phyloP scores from a whole-genome alignment of 2,797 vertebrate species.

The Enteromius paludinosus region DNA sequence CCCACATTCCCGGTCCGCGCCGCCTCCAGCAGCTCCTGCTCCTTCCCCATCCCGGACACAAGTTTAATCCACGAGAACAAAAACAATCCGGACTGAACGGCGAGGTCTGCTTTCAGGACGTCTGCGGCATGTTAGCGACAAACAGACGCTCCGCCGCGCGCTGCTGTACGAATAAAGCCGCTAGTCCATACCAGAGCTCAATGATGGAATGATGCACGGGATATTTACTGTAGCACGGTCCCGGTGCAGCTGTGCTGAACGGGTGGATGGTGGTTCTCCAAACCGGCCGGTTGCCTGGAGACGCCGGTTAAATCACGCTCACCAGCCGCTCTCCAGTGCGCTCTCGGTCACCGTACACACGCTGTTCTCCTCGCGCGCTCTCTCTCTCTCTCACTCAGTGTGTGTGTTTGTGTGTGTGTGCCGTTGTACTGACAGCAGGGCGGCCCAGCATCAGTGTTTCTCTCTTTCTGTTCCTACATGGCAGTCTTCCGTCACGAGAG shows the following conservation, averaged over 20 bases:
- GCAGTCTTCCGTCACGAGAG: conserved; percentile 40
- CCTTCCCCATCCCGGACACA: conserved; percentile 89
- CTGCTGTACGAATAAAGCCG: conserved; percentile 24
- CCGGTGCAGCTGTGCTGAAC: conserved; percentile 46
- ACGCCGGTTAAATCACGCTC: conserved; percentile 55
- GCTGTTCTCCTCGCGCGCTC: conserved; percentile 13
- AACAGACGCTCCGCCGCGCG: conserved; percentile 33
- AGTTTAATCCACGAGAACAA: conserved; percentile 66
- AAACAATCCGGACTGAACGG: conserved; percentile 62
- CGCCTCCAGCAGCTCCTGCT: conserved; percentile 96
- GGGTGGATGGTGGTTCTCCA: conserved; percentile 43
- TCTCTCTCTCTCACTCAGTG: too few relatives aligned
- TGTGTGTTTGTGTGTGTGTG: neutral
- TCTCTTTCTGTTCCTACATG: conserved; percentile 24
- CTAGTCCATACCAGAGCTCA: conserved; percentile 52
- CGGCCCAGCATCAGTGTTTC: conserved; percentile 44
- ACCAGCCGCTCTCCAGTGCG: conserved; percentile 27
- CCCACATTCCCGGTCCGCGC: conserved; percentile 94
- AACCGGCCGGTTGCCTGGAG: conserved; percentile 59
- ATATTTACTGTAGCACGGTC: conserved; percentile 50
- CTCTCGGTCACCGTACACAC: conserved; percentile 29
- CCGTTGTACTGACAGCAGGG: conserved; percentile 37
- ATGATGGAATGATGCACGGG: conserved; percentile 43
- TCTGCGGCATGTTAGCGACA: conserved; percentile 47
- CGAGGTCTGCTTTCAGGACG: conserved; percentile 46